A percentile compares a stretch with the other conserved stretches of the same genome.
These are phyloP conservation scores for Taxidea taxus DNA, from an alignment of 2,113 vertebrate species.

Conservation along the genomic window DNA sequence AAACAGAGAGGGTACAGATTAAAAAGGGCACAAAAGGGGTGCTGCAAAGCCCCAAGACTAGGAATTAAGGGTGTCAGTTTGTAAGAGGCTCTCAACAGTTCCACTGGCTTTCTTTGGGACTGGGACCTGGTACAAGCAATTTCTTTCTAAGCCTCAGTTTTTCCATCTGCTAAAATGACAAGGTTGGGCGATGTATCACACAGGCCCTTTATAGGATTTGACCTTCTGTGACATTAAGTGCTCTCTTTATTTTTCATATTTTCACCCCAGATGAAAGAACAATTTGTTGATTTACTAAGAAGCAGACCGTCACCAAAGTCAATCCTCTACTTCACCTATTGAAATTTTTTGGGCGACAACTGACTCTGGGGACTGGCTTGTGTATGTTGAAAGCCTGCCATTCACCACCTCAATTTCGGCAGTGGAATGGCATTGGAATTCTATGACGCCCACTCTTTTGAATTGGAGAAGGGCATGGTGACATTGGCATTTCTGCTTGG, in stretches of 20 bases:
- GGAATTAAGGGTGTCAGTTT: no score
- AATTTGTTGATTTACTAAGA: slow-evolving; percentile 55
- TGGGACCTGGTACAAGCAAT: background rate
- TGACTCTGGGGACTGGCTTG: slow-evolving; percentile 37
- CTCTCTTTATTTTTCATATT: slow-evolving; percentile 57
- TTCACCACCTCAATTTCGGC: slow-evolving; percentile 14
- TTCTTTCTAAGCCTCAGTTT: background rate
- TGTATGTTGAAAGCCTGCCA: slow-evolving; percentile 40
- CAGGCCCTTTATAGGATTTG: slow-evolving; percentile 8
- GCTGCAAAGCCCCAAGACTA: background rate
- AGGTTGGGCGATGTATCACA: background rate
- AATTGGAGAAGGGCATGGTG: slow-evolving; percentile 58
- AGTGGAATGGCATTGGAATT: slow-evolving; percentile 11
- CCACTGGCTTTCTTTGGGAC: background rate
- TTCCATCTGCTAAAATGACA: slow-evolving; percentile 24
- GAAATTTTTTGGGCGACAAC: slow-evolving; percentile 47
- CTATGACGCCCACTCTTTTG: slow-evolving; percentile 33
- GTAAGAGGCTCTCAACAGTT: background rate
- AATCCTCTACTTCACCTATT: slow-evolving; percentile 26
- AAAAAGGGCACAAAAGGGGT: background rate
- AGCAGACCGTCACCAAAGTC: slow-evolving; percentile 19
- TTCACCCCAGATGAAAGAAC: slow-evolving; percentile 57
- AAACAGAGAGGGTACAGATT: background rate
- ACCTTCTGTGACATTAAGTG: slow-evolving; percentile 35
- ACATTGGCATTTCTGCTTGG: slow-evolving; percentile 53